Conservation (phyloP, 2,797 vertebrate species). For the Protonibea diacanthus region DNA sequence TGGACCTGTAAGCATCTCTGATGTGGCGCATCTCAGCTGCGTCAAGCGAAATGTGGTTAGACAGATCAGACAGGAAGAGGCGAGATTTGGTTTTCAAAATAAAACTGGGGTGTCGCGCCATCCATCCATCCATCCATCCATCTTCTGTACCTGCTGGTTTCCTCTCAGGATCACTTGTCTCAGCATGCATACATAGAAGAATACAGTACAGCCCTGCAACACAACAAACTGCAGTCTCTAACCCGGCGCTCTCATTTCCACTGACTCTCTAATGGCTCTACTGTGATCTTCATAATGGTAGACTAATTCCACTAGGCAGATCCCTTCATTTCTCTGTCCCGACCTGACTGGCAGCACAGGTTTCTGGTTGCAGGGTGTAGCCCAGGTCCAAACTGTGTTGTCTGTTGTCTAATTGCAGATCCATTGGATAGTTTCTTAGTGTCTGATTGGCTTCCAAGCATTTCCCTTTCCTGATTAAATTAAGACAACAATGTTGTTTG, state of each 20-base stretch:
- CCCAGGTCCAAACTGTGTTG: too few species aligned
- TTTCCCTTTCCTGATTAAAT: too few species aligned
- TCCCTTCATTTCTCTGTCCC: neutral
- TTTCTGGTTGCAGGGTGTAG: too few species aligned
- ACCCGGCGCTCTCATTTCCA: neutral
- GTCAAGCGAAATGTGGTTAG: conserved; percentile 6
- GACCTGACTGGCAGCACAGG: neutral
- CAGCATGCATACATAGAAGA: neutral
- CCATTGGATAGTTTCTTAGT: too few species aligned
- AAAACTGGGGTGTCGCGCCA: conserved; percentile 16
- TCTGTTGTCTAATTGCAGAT: too few species aligned
- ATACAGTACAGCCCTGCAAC: neutral
- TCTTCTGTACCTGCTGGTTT: neutral
- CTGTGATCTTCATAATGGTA: conserved; percentile 36
- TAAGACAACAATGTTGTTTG: too few species aligned
- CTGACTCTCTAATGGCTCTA: neutral
- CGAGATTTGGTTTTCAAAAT: conserved; percentile 48
- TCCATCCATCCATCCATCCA: neutral
- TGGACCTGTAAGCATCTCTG: conserved; percentile 75
- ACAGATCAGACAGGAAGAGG: conserved; percentile 34
- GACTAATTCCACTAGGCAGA: neutral
- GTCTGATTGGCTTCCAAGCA: too few species aligned
- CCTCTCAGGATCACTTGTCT: neutral
- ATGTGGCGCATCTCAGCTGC: conserved; percentile 79
- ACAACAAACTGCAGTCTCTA: neutral